phyloP scores from a whole-genome alignment of 2,888 invertebrate species.

The Cerceris ruficornis region DNA sequence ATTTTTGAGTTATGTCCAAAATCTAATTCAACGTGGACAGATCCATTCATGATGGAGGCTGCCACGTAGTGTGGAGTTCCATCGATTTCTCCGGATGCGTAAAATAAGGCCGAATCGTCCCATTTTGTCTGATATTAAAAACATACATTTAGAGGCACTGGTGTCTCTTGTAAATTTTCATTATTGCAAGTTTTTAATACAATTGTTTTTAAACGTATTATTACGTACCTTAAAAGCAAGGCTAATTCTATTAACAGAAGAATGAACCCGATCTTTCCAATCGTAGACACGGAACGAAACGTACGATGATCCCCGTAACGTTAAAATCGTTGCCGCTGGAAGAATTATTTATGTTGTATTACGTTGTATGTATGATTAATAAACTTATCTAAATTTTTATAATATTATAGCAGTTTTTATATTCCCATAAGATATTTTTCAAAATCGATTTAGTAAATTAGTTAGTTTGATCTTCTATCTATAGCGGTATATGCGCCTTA shows the following conservation, averaged over 20 bases:
- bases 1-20: slow-evolving; percentile 91
- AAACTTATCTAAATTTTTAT: no score
- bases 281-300: slow-evolving; percentile 96
- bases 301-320: slow-evolving; percentile 94
- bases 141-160: not conserved
- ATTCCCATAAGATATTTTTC: not conserved
- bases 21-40: slow-evolving; percentile 93
- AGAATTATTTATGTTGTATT: slow-evolving; percentile 51
- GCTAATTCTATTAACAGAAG: slow-evolving; percentile 93
- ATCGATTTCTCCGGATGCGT: slow-evolving; percentile 95
- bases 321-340: slow-evolving; percentile 92
- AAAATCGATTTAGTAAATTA: not conserved
- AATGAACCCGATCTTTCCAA: slow-evolving; percentile 95
- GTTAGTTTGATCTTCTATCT: no score
- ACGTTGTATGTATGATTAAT: no score
- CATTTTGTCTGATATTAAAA: slow-evolving; percentile 89
- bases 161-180: not conserved
- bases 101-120: slow-evolving; percentile 95
- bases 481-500: no score
- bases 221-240: slow-evolving; percentile 90
- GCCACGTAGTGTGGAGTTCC: slow-evolving; percentile 95
- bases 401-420: no score
- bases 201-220: not conserved
- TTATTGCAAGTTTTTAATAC: not conserved
- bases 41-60: slow-evolving; percentile 91